Base-by-base conservation (phyloP, 1,140 invertebrate species). In the Diachasmimorpha longicaudata region DNA sequence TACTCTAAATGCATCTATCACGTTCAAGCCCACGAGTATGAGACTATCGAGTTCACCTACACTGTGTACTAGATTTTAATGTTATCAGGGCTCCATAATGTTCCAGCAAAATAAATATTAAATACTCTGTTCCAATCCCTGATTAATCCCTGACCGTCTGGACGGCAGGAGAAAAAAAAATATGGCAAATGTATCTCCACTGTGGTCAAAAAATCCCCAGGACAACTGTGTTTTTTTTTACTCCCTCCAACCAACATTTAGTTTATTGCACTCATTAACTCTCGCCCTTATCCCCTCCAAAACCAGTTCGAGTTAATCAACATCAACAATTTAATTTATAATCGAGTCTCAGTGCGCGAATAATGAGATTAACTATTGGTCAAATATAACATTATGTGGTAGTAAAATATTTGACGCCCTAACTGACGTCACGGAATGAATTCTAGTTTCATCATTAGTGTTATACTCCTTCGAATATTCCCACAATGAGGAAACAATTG, bases 361-460 rank as follows among this genome's bases (percentile, higher is more conserved):
- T 58, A 52, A 52, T 52, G 48, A 14, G 48, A 52, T 66, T 36
- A 14, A 36, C 63, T 68, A 68, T 55, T 72, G 21, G 14, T 52
- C 25, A 66, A 37, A 16, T 16, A 46, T 31, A 72, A 72, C 19
- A 21, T 23, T 72, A 63, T 39, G 21, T 72, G 46, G 70, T 72
- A 72, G 37, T 55, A 72, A 72, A 72, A 72, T 72, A 72, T 52
- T 72, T 48, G 46, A 52, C 44, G 46, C 31, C n/a, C 21, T 58
- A 72, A 52, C 31, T 9, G 25, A 58, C 48, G 46, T 36, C 70
- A 52, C 25, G 70, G 70, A 72, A 72, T 72, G 70, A 52, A 52
- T 58, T 21, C n/a, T 58, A 10, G 19, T 14, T 71, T 66, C 31
- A 37, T 66, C 16, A 68, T 68, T 39, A 68, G 14, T 14, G 39